Conservation (phyloP, 2,888 invertebrate species). For the Aricia artaxerxes region DNA sequence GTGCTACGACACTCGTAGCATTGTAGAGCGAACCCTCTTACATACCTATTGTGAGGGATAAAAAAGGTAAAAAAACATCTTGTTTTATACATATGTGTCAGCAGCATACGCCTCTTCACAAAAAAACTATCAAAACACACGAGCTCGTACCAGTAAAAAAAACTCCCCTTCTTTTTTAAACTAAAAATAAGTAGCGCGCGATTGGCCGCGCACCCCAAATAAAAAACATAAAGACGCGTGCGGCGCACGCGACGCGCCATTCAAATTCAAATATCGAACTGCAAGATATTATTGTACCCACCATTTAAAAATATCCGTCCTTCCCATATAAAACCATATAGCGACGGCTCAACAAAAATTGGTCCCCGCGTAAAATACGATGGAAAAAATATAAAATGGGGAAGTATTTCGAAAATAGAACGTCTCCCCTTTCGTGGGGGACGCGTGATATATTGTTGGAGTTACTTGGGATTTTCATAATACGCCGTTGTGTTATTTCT, state of each 20-base stretch:
- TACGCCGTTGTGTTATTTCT: slow-evolving; percentile 76
- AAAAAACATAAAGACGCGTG: slow-evolving; percentile 76
- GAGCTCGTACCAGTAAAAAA: slow-evolving; percentile 55
- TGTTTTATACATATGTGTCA: slow-evolving; percentile 15
- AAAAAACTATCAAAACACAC: slow-evolving; percentile 51
- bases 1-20: background rate
- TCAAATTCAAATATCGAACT: slow-evolving; percentile 71
- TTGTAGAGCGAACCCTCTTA: background rate
- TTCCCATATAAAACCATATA: slow-evolving; percentile 35
- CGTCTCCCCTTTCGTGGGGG: slow-evolving; percentile 70
- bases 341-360: slow-evolving; percentile 47
- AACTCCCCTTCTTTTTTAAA: slow-evolving; percentile 68
- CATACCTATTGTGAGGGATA: background rate
- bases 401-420: slow-evolving; percentile 78
- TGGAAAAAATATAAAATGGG: slow-evolving; percentile 77
- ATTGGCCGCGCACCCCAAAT: slow-evolving; percentile 68
- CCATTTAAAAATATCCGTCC: slow-evolving; percentile 58
- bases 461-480: slow-evolving; percentile 79
- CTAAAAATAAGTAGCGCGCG: slow-evolving; percentile 52
- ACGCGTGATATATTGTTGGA: slow-evolving; percentile 74
- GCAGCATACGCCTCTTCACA: slow-evolving; percentile 53
- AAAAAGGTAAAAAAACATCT: slow-evolving; percentile 5
- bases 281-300: slow-evolving; percentile 69
- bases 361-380: slow-evolving; percentile 66
- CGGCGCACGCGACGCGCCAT: slow-evolving; percentile 63